Base-by-base conservation (phyloP, 2,113 vertebrate genomes). In the Hippolais icterina region DNA sequence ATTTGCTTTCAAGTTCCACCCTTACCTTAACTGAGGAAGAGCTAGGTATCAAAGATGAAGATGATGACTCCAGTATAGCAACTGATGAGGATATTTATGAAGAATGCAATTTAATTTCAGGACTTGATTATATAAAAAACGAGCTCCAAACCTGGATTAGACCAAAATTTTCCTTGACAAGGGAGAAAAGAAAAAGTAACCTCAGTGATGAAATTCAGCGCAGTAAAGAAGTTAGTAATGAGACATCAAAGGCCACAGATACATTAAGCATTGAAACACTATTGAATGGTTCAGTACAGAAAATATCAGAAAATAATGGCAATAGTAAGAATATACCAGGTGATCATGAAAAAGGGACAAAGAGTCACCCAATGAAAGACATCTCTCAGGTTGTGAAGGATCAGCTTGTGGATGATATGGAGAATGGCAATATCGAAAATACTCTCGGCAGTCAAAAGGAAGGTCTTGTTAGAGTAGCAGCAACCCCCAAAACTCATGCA, bases 11-110 rank as follows among this genome's bases (percentile, higher is more conserved):
- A 47, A 99, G 99, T 97, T 99, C 99, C 65, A 99, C 99, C 2
- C 99, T 99, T 79, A 99, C 99, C 10, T 98, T 99, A 94, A 99
- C 99, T 3, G 99, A 99, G 97, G 99, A 99, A 97, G 99, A 99
- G 93, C 97, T 99, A 1, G 98, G 99, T 53, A 96, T 99, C 70
- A 98, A 98, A 95, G 99, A 99, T 47, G 99, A 98, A 83, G 98
- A 98, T 65, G 98, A 98, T 5, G 98, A 99, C 81, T 98, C 98
- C 72, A 99, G 99, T 77, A 98, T 98, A 50, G 98, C 98, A 63
- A 99, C 99, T 24, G 99, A 99, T 22, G 99, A 99, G 77, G 98
- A 99, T 77, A 98, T 98, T 95, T 99, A 99, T 90, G 98, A 99
- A 97, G 99, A 99, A 70, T 98, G 98, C 63, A 97, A 98, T 35